Conservation (phyloP, 92 coral and sea anemone genomes). For the Bergia puertoricense region DNA sequence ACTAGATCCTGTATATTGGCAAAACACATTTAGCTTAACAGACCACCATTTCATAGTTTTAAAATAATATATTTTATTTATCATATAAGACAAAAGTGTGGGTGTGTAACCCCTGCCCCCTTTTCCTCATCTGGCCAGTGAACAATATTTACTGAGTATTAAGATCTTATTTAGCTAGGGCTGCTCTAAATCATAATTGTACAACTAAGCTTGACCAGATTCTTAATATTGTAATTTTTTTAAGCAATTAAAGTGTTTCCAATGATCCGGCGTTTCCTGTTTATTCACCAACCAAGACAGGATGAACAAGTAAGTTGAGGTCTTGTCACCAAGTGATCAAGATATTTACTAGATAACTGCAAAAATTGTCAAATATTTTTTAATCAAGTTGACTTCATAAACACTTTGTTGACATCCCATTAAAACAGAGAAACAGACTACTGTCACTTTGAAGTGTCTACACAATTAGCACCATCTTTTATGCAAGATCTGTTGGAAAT, state of each 20-base stretch:
- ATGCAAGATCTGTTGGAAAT: too few species aligned
- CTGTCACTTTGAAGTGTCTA: too few species aligned
- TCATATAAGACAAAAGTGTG: too few species aligned
- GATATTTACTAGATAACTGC: neutral
- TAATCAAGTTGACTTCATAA: neutral
- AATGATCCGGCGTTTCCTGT: constrained; percentile 71
- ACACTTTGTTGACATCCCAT: neutral
- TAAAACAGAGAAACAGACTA: neutral
- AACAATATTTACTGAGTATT: too few species aligned
- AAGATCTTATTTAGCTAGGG: neutral
- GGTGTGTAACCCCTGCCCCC: too few species aligned
- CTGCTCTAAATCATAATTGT: neutral
- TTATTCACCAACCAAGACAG: constrained; percentile 67
- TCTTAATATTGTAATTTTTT: constrained; percentile 12
- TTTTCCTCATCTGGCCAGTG: too few species aligned
- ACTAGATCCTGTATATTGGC: too few species aligned
- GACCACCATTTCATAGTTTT: too few species aligned
- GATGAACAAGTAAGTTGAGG: constrained; percentile 77
- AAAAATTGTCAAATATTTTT: neutral
- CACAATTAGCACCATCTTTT: too few species aligned
- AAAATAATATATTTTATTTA: too few species aligned
- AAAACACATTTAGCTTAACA: too few species aligned
- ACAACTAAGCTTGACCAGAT: neutral
- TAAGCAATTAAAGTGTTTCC: constrained; percentile 71
- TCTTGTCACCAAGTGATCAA: too few species aligned